Evolutionary conservation across 2,113 vertebrate genomes (phyloP).

Genomic region (Cygnus atratus): DNA sequence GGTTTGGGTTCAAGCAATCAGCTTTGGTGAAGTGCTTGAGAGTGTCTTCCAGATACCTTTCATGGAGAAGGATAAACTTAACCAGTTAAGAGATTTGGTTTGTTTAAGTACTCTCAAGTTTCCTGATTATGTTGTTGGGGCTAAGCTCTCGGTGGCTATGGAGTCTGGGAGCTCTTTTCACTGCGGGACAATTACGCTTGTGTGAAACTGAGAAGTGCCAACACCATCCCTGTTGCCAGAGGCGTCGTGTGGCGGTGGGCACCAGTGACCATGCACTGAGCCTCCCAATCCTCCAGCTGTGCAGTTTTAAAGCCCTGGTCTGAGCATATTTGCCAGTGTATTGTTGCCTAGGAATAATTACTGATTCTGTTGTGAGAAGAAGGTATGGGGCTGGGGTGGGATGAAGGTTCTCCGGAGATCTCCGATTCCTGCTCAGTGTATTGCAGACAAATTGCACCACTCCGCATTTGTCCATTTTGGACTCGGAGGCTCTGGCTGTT

Average conservation of each 20-base stretch:
- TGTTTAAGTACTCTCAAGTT: background rate
- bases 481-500: background rate
- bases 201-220: background rate
- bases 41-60: slow-evolving; percentile 34
- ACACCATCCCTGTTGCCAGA: background rate
- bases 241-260: background rate
- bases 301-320: background rate
- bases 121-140: background rate
- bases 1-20: background rate
- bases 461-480: background rate
- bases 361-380: background rate
- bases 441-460: background rate
- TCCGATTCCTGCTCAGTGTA: background rate
- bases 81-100: background rate
- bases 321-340: background rate
- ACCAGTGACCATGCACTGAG: background rate
- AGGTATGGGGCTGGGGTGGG: background rate
- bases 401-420: background rate
- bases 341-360: background rate
- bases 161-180: background rate
- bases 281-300: background rate
- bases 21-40: background rate
- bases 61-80: background rate
- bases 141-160: background rate
- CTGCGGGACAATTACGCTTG: background rate